These are phyloP conservation scores for Salvator merianae DNA, from an alignment of 2,113 vertebrate genomes.

Conservation along the genomic window DNA sequence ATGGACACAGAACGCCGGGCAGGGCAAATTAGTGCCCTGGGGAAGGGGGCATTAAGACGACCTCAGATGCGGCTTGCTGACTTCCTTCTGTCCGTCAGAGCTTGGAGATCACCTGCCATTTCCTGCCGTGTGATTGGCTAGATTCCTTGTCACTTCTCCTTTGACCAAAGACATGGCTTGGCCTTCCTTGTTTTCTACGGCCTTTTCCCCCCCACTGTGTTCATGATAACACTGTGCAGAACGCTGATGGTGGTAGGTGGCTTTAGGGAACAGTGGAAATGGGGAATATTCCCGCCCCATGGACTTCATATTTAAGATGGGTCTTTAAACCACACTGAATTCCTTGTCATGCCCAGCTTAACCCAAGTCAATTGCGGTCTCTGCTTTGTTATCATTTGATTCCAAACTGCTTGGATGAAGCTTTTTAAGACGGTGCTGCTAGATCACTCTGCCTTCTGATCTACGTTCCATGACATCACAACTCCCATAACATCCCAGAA, in stretches of 20 bases:
- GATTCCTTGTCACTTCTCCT: not conserved
- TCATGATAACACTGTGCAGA: too few species aligned
- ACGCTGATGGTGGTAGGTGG: not conserved
- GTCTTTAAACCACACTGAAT: fast-evolving
- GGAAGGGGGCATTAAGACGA: not conserved
- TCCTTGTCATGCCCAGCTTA: not conserved
- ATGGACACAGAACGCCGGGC: not conserved
- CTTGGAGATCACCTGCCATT: not conserved
- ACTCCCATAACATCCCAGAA: too few species aligned
- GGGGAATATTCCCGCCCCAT: not conserved
- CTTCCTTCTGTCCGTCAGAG: not conserved
- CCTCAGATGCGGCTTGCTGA: not conserved
- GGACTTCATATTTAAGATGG: not conserved
- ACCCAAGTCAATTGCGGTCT: too few species aligned
- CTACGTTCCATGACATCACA: not conserved
- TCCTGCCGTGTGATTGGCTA: not conserved
- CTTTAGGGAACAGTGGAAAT: not conserved
- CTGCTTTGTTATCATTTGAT: not conserved
- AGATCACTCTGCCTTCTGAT: not conserved
- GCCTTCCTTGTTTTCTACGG: too few species aligned
- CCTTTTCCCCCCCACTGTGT: too few species aligned
- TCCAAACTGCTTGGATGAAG: not conserved
- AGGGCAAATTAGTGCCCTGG: not conserved
- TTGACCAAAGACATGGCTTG: not conserved
- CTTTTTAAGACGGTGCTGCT: not conserved